Evolutionary conservation across 2,888 invertebrate genomes (phyloP).

Genomic region (Leptura quadrifasciata): DNA sequence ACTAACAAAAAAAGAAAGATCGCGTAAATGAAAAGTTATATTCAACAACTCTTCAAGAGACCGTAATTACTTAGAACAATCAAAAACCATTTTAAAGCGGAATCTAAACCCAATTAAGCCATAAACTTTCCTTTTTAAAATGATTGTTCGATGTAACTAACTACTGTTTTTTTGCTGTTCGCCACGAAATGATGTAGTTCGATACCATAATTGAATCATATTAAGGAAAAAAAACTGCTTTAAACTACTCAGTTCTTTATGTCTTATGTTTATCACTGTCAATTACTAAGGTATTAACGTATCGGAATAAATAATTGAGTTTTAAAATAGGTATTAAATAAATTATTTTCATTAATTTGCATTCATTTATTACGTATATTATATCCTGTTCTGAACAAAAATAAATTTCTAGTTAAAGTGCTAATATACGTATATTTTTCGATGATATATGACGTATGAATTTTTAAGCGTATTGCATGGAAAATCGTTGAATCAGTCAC

Average conservation of each 20-base stretch:
- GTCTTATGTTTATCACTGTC: not conserved
- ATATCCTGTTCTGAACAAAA: not conserved
- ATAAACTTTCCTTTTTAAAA: conserved; percentile 6
- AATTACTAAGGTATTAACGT: not conserved
- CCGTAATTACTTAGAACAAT: not conserved
- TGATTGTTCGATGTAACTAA: not conserved
- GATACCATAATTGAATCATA: not conserved
- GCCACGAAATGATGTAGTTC: not conserved
- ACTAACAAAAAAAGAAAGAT: not conserved
- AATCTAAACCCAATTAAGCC: not conserved
- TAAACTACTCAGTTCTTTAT: not conserved
- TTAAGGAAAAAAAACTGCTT: not conserved
- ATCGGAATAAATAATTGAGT: not conserved
- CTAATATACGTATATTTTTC: not conserved
- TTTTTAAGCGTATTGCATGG: not conserved
- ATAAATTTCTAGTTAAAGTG: conserved; percentile 7
- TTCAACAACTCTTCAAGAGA: conserved; percentile 3
- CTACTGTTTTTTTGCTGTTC: not conserved
- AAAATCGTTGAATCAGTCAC: not conserved
- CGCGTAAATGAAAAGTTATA: not conserved
- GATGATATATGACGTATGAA: not conserved
- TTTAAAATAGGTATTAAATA: not conserved
- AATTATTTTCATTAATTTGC: not conserved
- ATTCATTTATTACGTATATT: not conserved
- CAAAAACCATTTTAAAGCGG: not conserved